Evolutionary conservation across 2,888 invertebrate species (phyloP), one percentile per base, ranked within the genome.

Genomic region (Pyrochroa serraticornis): DNA sequence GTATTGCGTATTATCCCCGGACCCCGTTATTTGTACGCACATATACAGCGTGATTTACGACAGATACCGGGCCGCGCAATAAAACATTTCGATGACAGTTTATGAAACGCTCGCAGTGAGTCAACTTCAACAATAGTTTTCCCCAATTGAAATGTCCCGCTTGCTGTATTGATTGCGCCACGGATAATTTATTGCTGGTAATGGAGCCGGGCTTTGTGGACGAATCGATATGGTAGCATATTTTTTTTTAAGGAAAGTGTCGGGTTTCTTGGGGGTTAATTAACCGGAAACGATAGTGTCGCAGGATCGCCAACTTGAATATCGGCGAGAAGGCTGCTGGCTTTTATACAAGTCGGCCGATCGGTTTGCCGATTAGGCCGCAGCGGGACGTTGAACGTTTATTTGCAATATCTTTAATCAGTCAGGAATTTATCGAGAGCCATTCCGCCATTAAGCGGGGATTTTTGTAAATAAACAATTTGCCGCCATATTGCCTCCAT

Each of bases 401-500:
- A 69, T 67, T 62, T 54, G 65, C 67, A 60, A 64, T 67, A 69
- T 68, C 66, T 69, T 68, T 64, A 68, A 69, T 69, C 67, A 66
- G 67, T 56, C 47, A 63, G 66, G 66, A 67, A 69, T 68, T 69
- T 68, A 68, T 63, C 58, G 59, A 46, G 63, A 49, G 60, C 61
- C 64, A 59, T 64, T 59, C 58, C 60, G 66, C 61, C 50, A 64
- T 65, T 65, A 65, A 63, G 60, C 33, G 54, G 39, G 60, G 53
- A 51, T 67, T 67, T 69, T 67, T 67, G 43, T 52, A 65, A 62
- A 63, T 64, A 63, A 64, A 69, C 67, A 68, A 69, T 69, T 69
- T 67, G 65, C 63, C 62, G 50, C 60, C 63, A 61, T 67, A 67
- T 63, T 63, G 62, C 67, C 59, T 60, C 59, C 60, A 68, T 68